These are phyloP conservation scores for Dolichopus griseipennis DNA, from an alignment of 2,888 invertebrate genomes.

Conservation along the genomic window DNA sequence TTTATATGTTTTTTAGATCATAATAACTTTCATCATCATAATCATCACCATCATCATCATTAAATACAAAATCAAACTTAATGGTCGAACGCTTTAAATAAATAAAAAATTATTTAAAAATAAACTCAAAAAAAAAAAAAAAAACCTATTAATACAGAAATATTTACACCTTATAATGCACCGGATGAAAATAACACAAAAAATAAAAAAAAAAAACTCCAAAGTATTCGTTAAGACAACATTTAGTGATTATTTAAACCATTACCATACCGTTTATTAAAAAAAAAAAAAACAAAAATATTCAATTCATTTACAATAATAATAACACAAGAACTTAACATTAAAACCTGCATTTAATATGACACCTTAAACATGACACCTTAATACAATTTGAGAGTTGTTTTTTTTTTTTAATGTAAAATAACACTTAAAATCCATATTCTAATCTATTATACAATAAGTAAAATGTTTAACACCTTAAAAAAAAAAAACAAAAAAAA, in stretches of 20 bases:
- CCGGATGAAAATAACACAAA: background rate
- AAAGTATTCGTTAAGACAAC: too few species aligned
- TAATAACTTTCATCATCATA: too few species aligned
- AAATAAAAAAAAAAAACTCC: too few species aligned
- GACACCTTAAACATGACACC: background rate
- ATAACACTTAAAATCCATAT: background rate
- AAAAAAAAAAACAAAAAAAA: background rate
- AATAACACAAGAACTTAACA: too few species aligned
- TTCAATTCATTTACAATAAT: background rate
- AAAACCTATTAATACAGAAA: too few species aligned
- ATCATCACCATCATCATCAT: too few species aligned
- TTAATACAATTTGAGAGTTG: background rate
- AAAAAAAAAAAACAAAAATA: too few species aligned
- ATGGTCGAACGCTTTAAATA: background rate
- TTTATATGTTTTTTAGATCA: too few species aligned
- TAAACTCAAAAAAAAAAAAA: too few species aligned
- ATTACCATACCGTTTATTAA: background rate
- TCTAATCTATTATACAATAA: background rate
- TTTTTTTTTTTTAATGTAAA: background rate
- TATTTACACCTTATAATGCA: background rate
- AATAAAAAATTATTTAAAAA: background rate
- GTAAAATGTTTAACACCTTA: background rate
- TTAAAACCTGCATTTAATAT: too few species aligned
- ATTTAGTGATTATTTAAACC: background rate
- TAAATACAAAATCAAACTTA: background rate